Base-by-base conservation (phyloP, 1,140 invertebrate genomes). In the Bradynema listronoti region DNA sequence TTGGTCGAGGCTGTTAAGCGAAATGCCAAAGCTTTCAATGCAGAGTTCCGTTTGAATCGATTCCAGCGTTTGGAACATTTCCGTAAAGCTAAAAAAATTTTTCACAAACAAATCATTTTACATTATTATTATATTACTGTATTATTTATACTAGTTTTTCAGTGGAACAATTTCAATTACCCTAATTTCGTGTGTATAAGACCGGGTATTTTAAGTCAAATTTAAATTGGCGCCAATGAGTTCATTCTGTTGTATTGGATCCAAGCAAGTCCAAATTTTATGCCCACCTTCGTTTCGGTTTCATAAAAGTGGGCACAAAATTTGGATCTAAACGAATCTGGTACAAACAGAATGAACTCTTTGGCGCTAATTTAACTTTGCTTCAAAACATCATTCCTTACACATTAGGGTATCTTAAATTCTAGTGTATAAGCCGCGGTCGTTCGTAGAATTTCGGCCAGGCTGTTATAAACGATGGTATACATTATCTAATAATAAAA, bases 1-100 rank as follows among this genome's bases (percentile, higher is more conserved):
- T 41, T 58, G 56, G 19, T 58, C 56, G 14, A 58, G 56, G 14
- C 56, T 63, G 56, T 58, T 58, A 22, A 63, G 14, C n/a, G 58
- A 63, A n/a, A 58, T 29, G 29, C 56, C 56, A 32, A 63, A 58
- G n/a, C 56, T 27, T 16, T 63, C 19, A 39, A 58, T 58, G 11
- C 19, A n/a, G 7, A 58, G 56, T 32, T 29, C 56, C 19, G 22
- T 27, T 19, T 61, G 9, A 11, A 19, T 29, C 14, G 2, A 22
- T n/a, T 58, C 56, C 2, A 58, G 16, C 30, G 24, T 32, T 3
- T 58, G 27, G 34, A 58, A 58, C 29, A 58, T 24, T 29, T 62
- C 24, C 16, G 24, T 9, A 42, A 58, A 63, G 24, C 47, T 56
- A 59, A 56, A 53, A 45, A 4, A 45, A n/a, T 11, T 0, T 39